Percentiles rank a stretch among this genome's conserved stretches.
Conservation (phyloP, 2,113 vertebrate species). For the Rutilus rutilus region DNA sequence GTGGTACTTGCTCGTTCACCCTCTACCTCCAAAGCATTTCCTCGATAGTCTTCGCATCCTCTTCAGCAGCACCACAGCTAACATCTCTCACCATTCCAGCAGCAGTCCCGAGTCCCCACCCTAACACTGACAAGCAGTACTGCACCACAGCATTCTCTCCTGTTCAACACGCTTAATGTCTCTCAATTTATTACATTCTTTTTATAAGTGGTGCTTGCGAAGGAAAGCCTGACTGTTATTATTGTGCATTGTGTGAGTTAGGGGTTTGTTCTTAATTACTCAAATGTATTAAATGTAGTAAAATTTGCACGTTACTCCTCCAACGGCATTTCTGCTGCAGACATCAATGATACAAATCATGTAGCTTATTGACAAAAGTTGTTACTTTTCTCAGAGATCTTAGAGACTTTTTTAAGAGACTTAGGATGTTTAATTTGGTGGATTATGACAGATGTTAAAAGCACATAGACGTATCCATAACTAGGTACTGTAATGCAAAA, state of each 20-base stretch:
- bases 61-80: neutral
- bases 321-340: neutral
- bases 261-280: neutral
- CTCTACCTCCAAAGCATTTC: neutral
- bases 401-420: neutral
- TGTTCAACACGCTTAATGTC: neutral
- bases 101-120: slow-evolving; percentile 27
- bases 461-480: neutral
- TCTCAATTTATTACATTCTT: neutral
- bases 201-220: slow-evolving; percentile 7
- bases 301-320: neutral
- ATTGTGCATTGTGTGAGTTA: neutral
- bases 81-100: slow-evolving; percentile 22
- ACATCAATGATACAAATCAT: neutral
- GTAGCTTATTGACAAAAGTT: neutral
- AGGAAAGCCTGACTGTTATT: neutral
- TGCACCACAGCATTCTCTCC: slow-evolving; percentile 6
- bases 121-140: slow-evolving; percentile 7
- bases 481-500: neutral
- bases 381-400: neutral
- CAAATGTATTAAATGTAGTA: neutral
- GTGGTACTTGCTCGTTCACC: neutral
- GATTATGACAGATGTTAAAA: neutral
- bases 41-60: neutral
- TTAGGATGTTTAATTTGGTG: neutral